Percentiles rank a stretch among this genome's conserved stretches.
These are phyloP conservation scores for Falco cherrug DNA, from an alignment of 2,797 vertebrate genomes.

Conservation along the genomic window DNA sequence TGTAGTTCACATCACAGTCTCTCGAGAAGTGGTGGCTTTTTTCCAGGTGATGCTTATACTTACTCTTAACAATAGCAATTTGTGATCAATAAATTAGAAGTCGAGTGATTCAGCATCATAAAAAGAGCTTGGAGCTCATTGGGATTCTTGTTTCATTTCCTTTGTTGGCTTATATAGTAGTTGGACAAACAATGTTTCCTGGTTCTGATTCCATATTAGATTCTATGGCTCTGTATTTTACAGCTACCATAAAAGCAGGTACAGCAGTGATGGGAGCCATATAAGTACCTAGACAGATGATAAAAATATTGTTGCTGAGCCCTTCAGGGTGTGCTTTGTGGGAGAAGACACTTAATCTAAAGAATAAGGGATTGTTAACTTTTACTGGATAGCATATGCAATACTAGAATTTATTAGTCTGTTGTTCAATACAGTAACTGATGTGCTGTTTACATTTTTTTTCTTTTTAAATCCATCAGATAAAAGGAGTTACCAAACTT, in stretches of 20 bases:
- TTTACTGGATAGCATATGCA: constrained; percentile 55
- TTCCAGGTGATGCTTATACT: neutral
- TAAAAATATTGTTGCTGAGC: constrained; percentile 34
- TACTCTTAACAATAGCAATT: constrained; percentile 11
- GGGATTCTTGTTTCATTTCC: neutral
- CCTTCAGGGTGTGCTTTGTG: constrained; percentile 27
- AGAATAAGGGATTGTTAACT: constrained; percentile 56
- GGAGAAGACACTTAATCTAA: constrained; percentile 55
- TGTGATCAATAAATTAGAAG: neutral
- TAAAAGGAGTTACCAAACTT: neutral
- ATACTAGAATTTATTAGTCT: constrained; percentile 35
- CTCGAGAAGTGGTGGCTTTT: neutral
- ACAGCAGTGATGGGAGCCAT: constrained; percentile 13
- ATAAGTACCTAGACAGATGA: constrained; percentile 7
- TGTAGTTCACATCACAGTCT: neutral
- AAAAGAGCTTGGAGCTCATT: neutral
- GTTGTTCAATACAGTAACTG: neutral
- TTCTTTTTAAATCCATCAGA: neutral
- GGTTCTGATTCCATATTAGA: neutral
- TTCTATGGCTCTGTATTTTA: constrained; percentile 38
- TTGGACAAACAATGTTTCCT: neutral
- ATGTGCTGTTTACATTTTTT: neutral
- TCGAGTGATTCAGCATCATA: neutral
- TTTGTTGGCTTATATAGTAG: neutral
- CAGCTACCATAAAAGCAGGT: constrained; percentile 28